Evolutionary conservation across 2,113 vertebrate genomes (phyloP).

Genomic region (Chlorodrepanis virens): DNA sequence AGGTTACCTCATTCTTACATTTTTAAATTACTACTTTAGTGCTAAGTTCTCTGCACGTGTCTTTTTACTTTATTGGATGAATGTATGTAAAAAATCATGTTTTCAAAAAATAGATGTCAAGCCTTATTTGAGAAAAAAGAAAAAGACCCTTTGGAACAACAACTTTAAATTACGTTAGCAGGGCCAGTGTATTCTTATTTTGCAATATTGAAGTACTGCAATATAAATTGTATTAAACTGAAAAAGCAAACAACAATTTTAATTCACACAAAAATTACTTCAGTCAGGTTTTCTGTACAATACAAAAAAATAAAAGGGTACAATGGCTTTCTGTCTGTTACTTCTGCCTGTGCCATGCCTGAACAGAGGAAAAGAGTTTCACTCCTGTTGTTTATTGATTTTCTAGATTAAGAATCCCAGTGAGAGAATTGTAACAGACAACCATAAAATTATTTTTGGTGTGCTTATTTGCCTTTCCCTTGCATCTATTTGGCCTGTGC

Average conservation of each 20-base stretch:
- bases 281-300: conserved; percentile 67
- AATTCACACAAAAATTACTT: conserved; percentile 49
- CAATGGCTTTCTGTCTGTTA: conserved; percentile 89
- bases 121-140: not conserved
- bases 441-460: conserved; percentile 99
- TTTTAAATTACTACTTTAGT: not conserved
- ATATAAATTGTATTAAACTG: conserved; percentile 27
- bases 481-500: conserved; percentile 99
- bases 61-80: not conserved
- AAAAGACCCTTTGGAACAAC: not conserved
- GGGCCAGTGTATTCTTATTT: not conserved
- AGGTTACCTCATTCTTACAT: not conserved
- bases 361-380: conserved; percentile 83
- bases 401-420: conserved; percentile 99
- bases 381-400: conserved; percentile 99
- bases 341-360: conserved; percentile 72
- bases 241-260: conserved; percentile 26
- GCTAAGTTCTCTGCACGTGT: not conserved
- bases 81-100: not conserved
- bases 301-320: conserved; percentile 77
- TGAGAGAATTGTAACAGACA: conserved; percentile 99
- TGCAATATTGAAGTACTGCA: not conserved
- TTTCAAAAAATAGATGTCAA: not conserved
- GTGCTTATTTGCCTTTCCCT: conserved; percentile 99
- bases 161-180: not conserved